Conservation (phyloP, 2,113 vertebrate genomes). For the Protomyctophum bolini region DNA sequence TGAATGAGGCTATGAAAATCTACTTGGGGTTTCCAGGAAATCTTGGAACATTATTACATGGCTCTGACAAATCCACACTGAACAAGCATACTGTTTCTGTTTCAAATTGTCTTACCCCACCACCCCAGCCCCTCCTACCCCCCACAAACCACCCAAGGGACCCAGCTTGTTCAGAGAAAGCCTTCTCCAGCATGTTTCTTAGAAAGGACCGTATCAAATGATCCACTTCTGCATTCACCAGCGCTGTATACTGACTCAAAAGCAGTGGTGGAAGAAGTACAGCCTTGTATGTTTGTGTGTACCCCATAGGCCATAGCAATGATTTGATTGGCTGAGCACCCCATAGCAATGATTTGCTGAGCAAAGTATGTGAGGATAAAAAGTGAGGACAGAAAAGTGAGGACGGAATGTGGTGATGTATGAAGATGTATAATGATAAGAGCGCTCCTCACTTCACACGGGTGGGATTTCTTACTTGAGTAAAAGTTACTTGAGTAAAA, state of each 20-base stretch:
- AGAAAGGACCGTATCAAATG: not conserved
- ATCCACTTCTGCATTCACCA: not conserved
- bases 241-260: not conserved
- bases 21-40: constrained; percentile 9
- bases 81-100: not conserved
- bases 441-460: no score
- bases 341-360: not conserved
- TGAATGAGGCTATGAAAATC: constrained; percentile 6
- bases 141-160: not conserved
- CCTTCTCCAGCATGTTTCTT: not conserved
- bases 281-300: no score
- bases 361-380: not conserved
- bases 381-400: no score
- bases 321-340: no score
- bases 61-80: not conserved
- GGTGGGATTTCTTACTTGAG: no score
- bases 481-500: no score
- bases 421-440: no score
- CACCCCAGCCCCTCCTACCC: not conserved
- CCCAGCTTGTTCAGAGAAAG: not conserved
- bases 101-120: no score
- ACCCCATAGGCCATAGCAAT: no score
- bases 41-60: not conserved
- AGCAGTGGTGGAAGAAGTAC: not conserved
- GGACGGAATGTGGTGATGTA: no score